These are phyloP conservation scores for Glomeris maerens DNA, from an alignment of 1,140 invertebrate genomes.

Conservation along the genomic window DNA sequence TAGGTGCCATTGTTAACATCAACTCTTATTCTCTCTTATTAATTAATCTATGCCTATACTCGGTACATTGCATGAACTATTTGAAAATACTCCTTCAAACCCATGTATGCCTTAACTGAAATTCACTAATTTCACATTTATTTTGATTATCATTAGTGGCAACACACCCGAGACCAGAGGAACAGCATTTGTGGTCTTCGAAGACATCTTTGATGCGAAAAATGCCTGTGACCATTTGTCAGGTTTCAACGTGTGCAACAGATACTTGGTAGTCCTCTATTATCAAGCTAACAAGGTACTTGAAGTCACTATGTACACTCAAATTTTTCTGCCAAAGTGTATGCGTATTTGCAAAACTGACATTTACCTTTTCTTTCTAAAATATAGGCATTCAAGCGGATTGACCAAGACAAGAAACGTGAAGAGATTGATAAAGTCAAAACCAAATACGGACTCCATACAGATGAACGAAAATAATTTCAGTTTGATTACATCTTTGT, in stretches of 20 bases:
- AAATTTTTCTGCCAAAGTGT: neutral
- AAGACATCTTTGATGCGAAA: constrained; percentile 99
- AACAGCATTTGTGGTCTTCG: constrained; percentile 98
- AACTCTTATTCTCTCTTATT: too few relatives aligned
- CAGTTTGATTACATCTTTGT: too few relatives aligned
- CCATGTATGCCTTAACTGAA: too few relatives aligned
- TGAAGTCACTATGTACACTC: neutral
- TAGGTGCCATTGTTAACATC: too few relatives aligned
- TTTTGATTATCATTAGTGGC: constrained; percentile 48
- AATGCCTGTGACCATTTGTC: constrained; percentile 99
- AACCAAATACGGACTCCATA: constrained; percentile 68
- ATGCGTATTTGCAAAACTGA: neutral
- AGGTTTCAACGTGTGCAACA: constrained; percentile 97
- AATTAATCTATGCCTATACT: too few relatives aligned
- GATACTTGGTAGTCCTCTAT: constrained; percentile 94
- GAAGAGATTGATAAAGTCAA: constrained; percentile 95
- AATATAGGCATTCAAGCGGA: constrained; percentile 75
- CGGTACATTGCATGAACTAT: too few relatives aligned
- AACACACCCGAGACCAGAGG: constrained; percentile 95
- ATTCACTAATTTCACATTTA: too few relatives aligned
- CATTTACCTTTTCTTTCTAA: constrained; percentile 11
- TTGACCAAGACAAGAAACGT: constrained; percentile 92
- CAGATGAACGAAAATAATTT: too few relatives aligned
- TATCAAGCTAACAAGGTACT: constrained; percentile 67
- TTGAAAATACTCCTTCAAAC: too few relatives aligned